Evolutionary conservation across 2,797 vertebrate genomes (phyloP).

Genomic region (Alfaro cultratus): DNA sequence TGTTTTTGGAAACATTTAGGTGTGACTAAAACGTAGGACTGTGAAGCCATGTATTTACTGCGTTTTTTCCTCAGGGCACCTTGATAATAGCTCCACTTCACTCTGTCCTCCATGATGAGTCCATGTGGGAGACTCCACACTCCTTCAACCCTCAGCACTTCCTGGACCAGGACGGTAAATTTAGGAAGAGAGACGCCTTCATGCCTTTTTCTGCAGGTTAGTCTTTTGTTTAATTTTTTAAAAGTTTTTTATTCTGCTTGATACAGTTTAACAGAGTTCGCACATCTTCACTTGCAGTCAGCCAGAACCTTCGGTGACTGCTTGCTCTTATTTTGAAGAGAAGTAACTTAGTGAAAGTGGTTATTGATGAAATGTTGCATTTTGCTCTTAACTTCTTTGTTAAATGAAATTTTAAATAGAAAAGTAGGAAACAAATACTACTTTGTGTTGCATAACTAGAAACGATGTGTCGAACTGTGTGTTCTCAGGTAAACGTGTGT

Average conservation of each 20-base stretch:
- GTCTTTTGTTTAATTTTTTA: background rate
- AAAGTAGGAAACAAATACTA: background rate
- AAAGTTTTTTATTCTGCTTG: background rate
- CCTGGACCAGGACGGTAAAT: constrained; percentile 61
- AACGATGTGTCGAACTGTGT: background rate
- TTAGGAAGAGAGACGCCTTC: constrained; percentile 78
- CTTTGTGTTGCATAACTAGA: background rate
- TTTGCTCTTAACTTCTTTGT: background rate
- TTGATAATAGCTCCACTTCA: constrained; percentile 38
- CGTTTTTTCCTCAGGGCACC: constrained; percentile 55
- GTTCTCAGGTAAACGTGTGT: constrained; percentile 80
- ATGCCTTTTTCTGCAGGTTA: constrained; percentile 80
- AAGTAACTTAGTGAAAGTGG: background rate
- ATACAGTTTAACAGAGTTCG: background rate
- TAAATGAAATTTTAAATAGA: background rate
- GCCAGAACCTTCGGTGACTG: background rate
- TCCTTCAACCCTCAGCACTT: constrained; percentile 73
- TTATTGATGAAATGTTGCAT: background rate
- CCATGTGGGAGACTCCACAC: constrained; percentile 66
- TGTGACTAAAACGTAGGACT: background rate
- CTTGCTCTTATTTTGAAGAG: background rate
- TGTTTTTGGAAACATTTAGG: background rate
- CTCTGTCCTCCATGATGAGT: constrained; percentile 60
- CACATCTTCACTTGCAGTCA: background rate
- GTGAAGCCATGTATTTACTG: too few species aligned